These are phyloP conservation scores for Meteorus cinctellus DNA, from an alignment of 2,888 invertebrate genomes.

Conservation along the genomic window DNA sequence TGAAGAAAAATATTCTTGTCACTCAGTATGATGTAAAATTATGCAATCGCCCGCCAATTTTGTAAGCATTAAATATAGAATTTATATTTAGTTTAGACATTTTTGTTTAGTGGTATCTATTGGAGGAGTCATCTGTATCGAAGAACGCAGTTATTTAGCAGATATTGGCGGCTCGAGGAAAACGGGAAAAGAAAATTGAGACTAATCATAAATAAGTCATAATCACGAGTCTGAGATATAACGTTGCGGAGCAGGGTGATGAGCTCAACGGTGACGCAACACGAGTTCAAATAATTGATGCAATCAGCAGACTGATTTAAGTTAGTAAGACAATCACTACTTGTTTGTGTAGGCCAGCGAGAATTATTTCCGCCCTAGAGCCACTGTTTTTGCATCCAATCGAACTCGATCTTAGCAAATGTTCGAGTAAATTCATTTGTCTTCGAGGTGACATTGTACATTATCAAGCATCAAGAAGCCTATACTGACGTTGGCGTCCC, in stretches of 20 bases:
- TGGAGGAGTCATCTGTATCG: not conserved
- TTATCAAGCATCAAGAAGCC: not conserved
- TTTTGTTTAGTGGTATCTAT: not conserved
- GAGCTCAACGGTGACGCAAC: not conserved
- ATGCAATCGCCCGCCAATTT: not conserved
- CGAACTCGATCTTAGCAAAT: not conserved
- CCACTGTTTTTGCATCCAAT: not conserved
- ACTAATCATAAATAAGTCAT: not conserved
- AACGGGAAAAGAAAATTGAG: not conserved
- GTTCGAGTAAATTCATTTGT: not conserved
- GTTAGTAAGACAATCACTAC: not conserved
- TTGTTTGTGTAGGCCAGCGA: not conserved
- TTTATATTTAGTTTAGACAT: not conserved
- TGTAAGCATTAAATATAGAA: not conserved
- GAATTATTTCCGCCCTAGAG: not conserved
- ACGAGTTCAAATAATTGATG: constrained; percentile 25
- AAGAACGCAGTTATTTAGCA: not conserved
- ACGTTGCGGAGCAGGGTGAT: not conserved
- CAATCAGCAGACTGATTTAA: constrained; percentile 13
- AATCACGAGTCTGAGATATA: not conserved
- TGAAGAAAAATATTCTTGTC: not conserved
- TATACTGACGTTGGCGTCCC: not conserved
- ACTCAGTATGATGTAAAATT: not conserved
- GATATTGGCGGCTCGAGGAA: not conserved
- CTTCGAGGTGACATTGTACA: not conserved